Conservation (phyloP, 53 echinoderm and acorn worm species). For the Echinometra lucunter region DNA sequence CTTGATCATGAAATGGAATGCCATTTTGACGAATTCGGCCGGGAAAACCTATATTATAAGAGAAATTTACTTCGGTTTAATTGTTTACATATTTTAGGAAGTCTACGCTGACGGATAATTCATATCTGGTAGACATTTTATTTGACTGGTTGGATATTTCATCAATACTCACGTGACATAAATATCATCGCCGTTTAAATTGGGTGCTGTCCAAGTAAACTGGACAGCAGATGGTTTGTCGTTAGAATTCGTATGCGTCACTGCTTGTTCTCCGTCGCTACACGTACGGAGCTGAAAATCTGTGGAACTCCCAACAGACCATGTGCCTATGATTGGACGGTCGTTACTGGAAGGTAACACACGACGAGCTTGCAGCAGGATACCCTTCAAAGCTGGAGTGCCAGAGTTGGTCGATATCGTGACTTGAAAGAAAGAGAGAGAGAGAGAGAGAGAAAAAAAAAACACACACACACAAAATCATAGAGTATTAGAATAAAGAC, state of each 20-base stretch:
- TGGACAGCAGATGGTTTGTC: neutral
- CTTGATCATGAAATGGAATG: no score
- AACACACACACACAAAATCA: no score
- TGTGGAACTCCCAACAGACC: neutral
- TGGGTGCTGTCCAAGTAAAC: constrained; percentile 42
- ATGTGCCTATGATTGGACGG: neutral
- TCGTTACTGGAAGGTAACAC: neutral
- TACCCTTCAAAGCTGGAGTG: constrained; percentile 1
- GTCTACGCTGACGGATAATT: no score
- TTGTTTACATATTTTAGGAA: no score
- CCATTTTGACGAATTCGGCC: no score
- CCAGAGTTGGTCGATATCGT: neutral
- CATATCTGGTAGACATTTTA: no score
- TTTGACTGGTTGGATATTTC: no score
- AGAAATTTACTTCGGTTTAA: no score
- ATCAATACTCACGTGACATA: constrained; percentile 54
- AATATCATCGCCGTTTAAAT: neutral
- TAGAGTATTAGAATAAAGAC: no score
- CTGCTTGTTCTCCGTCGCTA: neutral
- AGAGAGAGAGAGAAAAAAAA: no score
- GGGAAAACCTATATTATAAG: no score
- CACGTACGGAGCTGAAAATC: neutral
- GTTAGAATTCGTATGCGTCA: neutral
- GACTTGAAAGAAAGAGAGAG: neutral
- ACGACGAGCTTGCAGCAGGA: constrained; percentile 22